These are phyloP conservation scores for Hyposoter didymator DNA, from an alignment of 2,888 invertebrate genomes.

Conservation along the genomic window DNA sequence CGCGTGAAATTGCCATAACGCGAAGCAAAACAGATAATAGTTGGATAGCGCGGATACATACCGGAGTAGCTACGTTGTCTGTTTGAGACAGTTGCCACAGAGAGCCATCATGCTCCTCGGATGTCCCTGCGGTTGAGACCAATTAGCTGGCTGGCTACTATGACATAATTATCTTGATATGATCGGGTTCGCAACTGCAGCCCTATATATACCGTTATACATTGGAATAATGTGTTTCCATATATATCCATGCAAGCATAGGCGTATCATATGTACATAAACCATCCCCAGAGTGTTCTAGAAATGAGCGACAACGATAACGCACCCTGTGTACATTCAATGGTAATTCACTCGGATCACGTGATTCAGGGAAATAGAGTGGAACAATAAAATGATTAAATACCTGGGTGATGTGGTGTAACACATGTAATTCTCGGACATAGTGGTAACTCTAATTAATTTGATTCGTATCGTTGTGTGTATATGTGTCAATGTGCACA, in stretches of 20 bases:
- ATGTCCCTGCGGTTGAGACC: conserved; percentile 66
- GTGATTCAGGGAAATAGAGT: conserved; percentile 22
- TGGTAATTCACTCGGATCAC: conserved; percentile 49
- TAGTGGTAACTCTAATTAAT: conserved; percentile 40
- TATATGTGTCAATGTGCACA: neutral
- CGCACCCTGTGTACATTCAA: conserved; percentile 46
- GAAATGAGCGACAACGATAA: conserved; percentile 49
- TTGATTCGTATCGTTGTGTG: conserved; percentile 18
- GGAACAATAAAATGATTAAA: conserved; percentile 58
- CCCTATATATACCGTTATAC: conserved; percentile 39
- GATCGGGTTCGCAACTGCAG: conserved; percentile 60
- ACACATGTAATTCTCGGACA: conserved; percentile 29
- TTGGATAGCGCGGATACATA: conserved; percentile 45
- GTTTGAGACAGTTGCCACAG: conserved; percentile 62
- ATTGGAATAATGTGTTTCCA: neutral
- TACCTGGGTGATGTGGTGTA: conserved; percentile 6
- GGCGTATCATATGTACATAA: conserved; percentile 16
- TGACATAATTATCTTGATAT: conserved; percentile 67
- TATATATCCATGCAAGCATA: neutral
- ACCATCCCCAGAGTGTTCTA: conserved; percentile 45
- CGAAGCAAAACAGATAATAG: conserved; percentile 54
- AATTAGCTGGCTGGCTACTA: conserved; percentile 63
- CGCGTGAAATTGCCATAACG: conserved; percentile 63
- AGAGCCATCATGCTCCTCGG: conserved; percentile 51
- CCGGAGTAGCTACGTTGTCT: conserved; percentile 35